Conservation (phyloP, 92 coral and sea anemone genomes). For the Parazoanthus darwini region DNA sequence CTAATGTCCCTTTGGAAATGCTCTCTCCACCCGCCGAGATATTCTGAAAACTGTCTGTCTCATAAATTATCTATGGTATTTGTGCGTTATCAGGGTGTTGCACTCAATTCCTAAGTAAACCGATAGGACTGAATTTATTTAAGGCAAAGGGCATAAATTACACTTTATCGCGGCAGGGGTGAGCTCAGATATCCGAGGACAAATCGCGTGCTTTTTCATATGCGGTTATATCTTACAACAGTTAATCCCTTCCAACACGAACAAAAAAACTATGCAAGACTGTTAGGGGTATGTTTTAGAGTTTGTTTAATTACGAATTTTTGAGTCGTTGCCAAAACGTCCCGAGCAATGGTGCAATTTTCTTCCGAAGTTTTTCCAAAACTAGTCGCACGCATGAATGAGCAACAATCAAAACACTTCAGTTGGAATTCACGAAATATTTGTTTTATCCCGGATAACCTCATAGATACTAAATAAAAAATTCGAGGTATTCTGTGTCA, state of each 20-base stretch:
- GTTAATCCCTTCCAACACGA: neutral
- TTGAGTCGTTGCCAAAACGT: slow-evolving; percentile 10
- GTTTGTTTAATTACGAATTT: neutral
- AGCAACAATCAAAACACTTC: neutral
- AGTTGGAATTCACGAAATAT: slow-evolving; percentile 8
- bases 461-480: neutral
- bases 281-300: neutral
- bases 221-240: neutral
- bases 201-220: slow-evolving; percentile 4
- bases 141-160: slow-evolving; percentile 20
- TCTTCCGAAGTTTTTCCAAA: neutral
- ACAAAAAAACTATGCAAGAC: neutral
- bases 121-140: slow-evolving; percentile 19
- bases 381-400: neutral
- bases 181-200: neutral
- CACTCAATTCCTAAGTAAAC: slow-evolving; percentile 17
- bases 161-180: neutral
- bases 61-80: neutral
- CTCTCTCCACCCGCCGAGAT: neutral
- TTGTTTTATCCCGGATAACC: neutral
- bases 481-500: neutral
- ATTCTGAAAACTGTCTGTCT: neutral
- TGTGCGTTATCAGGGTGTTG: slow-evolving; percentile 8
- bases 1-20: slow-evolving; percentile 2
- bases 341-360: neutral